Evolutionary conservation across 1,140 invertebrate species (phyloP).

Genomic region (Drosophila nebulosa): DNA sequence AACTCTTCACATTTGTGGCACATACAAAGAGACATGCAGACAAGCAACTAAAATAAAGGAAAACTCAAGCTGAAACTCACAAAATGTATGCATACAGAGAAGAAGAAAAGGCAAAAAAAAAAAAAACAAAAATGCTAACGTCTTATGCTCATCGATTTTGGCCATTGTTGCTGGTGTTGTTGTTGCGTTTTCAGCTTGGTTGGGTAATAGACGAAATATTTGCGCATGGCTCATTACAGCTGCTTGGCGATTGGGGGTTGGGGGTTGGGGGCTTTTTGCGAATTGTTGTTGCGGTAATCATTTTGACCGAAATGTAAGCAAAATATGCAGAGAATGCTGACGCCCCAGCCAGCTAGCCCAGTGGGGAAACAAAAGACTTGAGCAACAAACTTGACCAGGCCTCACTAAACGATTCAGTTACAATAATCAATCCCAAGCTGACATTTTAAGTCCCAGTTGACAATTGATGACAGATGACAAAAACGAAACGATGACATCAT

Average conservation of each 20-base stretch:
- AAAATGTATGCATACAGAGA: constrained; percentile 55
- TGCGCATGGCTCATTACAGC: constrained; percentile 74
- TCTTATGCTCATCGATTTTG: constrained; percentile 69
- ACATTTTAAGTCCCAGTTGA: constrained; percentile 5
- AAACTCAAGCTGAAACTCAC: constrained; percentile 27
- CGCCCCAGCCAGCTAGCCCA: background rate
- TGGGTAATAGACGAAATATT: constrained; percentile 76
- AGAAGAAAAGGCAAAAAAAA: background rate
- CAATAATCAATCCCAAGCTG: no score
- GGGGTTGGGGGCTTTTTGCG: background rate
- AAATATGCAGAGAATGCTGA: constrained; percentile 59
- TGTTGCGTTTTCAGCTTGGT: constrained; percentile 39
- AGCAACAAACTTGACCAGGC: constrained; percentile 48
- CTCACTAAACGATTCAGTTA: constrained; percentile 1
- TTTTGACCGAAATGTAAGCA: constrained; percentile 53
- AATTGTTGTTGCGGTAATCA: constrained; percentile 70
- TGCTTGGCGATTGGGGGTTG: constrained; percentile 31
- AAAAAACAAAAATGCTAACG: background rate
- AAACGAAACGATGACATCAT: constrained; percentile 45
- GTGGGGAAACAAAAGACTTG: constrained; percentile 76
- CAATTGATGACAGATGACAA: constrained; percentile 6
- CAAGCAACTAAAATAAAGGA: constrained; percentile 26
- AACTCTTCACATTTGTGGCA: constrained; percentile 72
- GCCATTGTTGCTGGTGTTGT: constrained; percentile 36
- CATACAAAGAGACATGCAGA: constrained; percentile 48